Evolutionary conservation across 2,797 vertebrate species (phyloP).

Genomic region (Babyrousa celebensis): DNA sequence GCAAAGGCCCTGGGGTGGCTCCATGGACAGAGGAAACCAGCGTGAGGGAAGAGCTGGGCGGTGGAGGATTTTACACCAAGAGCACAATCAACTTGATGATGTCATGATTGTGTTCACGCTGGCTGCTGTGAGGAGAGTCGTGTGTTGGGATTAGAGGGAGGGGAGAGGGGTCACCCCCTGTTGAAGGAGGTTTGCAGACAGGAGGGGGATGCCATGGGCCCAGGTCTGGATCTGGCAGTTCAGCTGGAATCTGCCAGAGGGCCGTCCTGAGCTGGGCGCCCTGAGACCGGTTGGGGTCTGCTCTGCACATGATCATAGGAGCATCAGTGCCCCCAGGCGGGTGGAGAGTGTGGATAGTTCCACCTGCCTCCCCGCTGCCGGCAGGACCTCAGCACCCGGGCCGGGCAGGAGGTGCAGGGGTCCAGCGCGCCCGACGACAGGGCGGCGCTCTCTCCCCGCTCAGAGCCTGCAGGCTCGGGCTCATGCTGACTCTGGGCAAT

Average conservation of each 20-base stretch:
- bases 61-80: background rate
- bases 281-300: background rate
- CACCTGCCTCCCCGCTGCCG: background rate
- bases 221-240: rapidly evolving
- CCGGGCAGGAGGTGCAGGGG: rapidly evolving
- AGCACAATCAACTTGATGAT: rapidly evolving
- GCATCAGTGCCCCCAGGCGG: rapidly evolving
- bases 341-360: rapidly evolving
- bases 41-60: no score
- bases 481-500: background rate
- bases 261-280: background rate
- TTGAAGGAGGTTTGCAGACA: background rate
- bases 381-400: background rate
- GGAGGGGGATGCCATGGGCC: rapidly evolving
- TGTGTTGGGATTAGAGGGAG: no score
- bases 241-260: background rate
- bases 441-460: background rate
- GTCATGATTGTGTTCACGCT: background rate
- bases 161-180: background rate
- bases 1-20: background rate
- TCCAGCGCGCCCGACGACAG: background rate
- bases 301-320: background rate
- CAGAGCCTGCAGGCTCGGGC: background rate
- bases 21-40: background rate
- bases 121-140: no score